Conservation (phyloP, 2,797 vertebrate genomes). For the Pelochelys cantorii region DNA sequence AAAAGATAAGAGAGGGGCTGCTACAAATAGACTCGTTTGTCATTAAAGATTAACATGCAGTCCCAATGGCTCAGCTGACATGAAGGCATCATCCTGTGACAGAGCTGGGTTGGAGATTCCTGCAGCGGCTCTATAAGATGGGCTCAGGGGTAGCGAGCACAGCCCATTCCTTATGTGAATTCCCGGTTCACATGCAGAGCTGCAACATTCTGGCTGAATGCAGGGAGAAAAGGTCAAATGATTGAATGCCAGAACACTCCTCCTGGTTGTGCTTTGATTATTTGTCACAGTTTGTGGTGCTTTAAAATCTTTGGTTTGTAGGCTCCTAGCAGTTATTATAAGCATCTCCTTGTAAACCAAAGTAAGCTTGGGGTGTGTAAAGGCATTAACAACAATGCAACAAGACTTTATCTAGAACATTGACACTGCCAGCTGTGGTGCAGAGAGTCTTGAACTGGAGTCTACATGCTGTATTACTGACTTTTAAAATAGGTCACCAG, state of each 20-base stretch:
- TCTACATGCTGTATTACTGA: neutral
- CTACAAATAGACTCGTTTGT: constrained; percentile 41
- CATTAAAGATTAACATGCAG: constrained; percentile 57
- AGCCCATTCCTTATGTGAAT: neutral
- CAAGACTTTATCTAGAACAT: neutral
- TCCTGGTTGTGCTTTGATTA: neutral
- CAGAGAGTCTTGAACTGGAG: neutral
- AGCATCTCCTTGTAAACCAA: neutral
- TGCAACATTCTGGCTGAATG: neutral
- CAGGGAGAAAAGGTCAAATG: neutral
- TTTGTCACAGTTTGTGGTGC: neutral
- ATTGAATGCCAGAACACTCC: neutral
- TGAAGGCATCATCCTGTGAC: constrained; percentile 2
- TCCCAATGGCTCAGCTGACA: constrained; percentile 16
- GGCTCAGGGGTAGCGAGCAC: neutral
- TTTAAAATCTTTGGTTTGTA: neutral
- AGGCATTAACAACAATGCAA: neutral
- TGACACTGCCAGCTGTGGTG: constrained; percentile 9
- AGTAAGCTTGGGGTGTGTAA: neutral
- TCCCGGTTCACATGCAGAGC: neutral
- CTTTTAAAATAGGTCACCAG: neutral
- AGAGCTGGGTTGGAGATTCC: constrained; percentile 1
- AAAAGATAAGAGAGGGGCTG: constrained; percentile 39
- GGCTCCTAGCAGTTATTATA: neutral
- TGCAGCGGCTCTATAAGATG: neutral